A percentile compares a stretch with the other conserved stretches of the same genome.
Evolutionary conservation across 2,888 invertebrate genomes (phyloP).

Genomic region (Apamea anceps): DNA sequence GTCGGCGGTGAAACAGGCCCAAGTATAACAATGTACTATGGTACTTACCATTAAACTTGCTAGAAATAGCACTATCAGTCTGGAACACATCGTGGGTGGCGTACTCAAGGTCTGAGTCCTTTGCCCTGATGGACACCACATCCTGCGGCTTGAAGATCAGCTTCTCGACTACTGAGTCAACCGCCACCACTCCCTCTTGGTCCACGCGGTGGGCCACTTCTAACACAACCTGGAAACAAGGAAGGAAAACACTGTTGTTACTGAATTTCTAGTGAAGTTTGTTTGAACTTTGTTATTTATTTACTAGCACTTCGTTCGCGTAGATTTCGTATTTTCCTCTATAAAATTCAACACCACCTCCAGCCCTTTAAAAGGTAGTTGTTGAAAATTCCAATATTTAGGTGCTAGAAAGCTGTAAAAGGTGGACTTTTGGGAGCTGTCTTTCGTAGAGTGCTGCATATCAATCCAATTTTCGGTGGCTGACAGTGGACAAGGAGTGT

Average conservation of each 20-base stretch:
- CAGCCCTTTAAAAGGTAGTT: not conserved
- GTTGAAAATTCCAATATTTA: not conserved
- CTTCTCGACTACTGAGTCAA: slow-evolving; percentile 94
- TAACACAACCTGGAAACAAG: slow-evolving; percentile 91
- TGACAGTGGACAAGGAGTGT: not conserved
- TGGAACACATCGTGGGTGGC: slow-evolving; percentile 96
- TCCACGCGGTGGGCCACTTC: slow-evolving; percentile 96
- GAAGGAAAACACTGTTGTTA: slow-evolving; percentile 2
- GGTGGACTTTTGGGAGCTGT: not conserved
- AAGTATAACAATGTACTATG: not conserved
- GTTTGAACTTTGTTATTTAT: not conserved
- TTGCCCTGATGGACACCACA: slow-evolving; percentile 95
- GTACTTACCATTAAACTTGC: slow-evolving; percentile 93
- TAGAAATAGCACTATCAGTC: slow-evolving; percentile 96
- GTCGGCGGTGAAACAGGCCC: not conserved
- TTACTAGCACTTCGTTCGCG: not conserved
- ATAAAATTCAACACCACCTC: not conserved
- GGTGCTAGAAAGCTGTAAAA: not conserved
- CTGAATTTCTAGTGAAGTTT: not conserved
- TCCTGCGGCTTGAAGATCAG: slow-evolving; percentile 96
- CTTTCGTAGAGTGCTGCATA: not conserved
- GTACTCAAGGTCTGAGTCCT: slow-evolving; percentile 96
- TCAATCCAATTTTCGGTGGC: not conserved
- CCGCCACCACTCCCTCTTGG: slow-evolving; percentile 91
- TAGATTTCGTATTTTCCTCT: not conserved